Base-by-base conservation (phyloP, 1,140 invertebrate species). In the Oryzaephilus surinamensis region DNA sequence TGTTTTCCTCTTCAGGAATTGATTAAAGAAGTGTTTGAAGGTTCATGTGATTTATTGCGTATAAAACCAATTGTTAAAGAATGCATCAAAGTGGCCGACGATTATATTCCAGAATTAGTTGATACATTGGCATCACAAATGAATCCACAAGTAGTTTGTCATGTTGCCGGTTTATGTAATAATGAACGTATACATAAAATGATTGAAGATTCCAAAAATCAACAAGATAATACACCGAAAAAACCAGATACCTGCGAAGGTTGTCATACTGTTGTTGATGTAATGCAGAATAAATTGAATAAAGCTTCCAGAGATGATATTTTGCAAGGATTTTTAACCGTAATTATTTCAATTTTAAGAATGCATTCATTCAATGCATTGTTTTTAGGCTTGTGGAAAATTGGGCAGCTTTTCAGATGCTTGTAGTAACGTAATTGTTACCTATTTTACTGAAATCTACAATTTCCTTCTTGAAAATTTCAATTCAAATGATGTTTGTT, bases 131-230 rank as follows among this genome's bases (percentile, higher is more conserved):
- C 84, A 3, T 89, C 85, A 0, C 70, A 89, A 61, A 89, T 91
- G 86, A 81, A 90, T 66, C 84, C 84, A 8, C 74, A 83, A 51
- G 71, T 76, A 16, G 86, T 93, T 31, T 93, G 89, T 59, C 75
- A 82, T 0, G 84, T 91, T 3, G 84, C 88, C 45, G 88, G 89
- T 17, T 72, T 94, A 6, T 95, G 90, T 53, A 90, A 91, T 57
- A 87, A 75, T 57, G 72, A 65, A 19, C 60, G 61, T 32, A 78
- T 89, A 45, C 81, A 87, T 57, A 62, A 72, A 28, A 50, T 87
- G 19, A 51, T 88, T 8, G 60, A n/a, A n/a, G n/a, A n/a, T n/a
- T n/a, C 59, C 16, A 69, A 76, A 47, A 60, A 69, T 43, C 63
- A 58, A 28, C 27, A 28, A 29, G 13, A 43, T 23, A 1, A 34